These are phyloP conservation scores for Xiphydria camelus DNA, from an alignment of 2,888 invertebrate species.

Conservation along the genomic window DNA sequence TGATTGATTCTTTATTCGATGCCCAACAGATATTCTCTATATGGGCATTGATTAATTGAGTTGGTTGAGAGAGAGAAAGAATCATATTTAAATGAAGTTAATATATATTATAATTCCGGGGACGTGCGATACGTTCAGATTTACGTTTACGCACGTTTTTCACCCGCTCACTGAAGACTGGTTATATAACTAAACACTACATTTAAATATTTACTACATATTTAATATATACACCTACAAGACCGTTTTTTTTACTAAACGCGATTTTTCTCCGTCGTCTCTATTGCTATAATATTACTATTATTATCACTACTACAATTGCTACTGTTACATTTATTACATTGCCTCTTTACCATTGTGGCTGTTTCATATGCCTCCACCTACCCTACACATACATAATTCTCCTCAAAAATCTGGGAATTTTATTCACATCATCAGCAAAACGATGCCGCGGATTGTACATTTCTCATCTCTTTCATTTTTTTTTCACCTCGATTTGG, in stretches of 20 bases:
- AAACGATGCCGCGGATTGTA: slow-evolving; percentile 4
- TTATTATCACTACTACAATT: background rate
- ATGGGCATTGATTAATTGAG: no score
- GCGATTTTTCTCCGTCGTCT: slow-evolving; percentile 20
- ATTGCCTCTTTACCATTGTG: no score
- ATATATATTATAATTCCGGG: slow-evolving; percentile 37
- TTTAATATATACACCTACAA: slow-evolving; percentile 24
- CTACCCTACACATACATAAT: background rate
- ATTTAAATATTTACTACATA: slow-evolving; percentile 39
- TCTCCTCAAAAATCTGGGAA: background rate
- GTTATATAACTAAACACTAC: slow-evolving; percentile 47
- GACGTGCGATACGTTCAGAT: slow-evolving; percentile 18
- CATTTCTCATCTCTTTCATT: background rate
- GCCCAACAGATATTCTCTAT: no score
- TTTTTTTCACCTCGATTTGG: background rate
- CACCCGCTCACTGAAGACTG: slow-evolving; percentile 48
- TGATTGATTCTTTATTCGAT: slow-evolving; percentile 23
- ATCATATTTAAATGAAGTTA: slow-evolving; percentile 25
- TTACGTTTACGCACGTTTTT: slow-evolving; percentile 15
- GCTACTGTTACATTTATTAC: background rate
- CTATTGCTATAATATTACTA: slow-evolving; percentile 5
- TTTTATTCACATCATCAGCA: slow-evolving; percentile 1
- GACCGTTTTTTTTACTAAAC: slow-evolving; percentile 26
- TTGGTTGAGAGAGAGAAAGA: no score
- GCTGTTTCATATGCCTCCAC: no score